Conservation (phyloP, 2,888 invertebrate species). For the Ophion ellenae region DNA sequence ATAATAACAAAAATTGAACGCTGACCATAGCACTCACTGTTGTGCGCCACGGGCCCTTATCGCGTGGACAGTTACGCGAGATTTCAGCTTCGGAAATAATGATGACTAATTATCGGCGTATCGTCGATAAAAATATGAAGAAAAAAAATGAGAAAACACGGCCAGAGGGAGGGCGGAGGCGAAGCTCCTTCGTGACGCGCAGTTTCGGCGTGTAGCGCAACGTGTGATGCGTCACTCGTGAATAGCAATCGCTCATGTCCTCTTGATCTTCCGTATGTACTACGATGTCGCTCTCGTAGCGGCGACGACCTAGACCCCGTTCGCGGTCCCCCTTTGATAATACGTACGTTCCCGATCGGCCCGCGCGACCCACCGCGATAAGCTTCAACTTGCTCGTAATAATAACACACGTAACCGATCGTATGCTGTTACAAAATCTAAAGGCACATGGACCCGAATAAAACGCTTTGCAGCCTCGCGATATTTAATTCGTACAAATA, state of each 20-base stretch:
- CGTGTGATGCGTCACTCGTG: neutral
- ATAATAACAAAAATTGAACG: neutral
- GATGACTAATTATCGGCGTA: neutral
- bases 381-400: conserved; percentile 33
- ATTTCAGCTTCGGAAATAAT: neutral
- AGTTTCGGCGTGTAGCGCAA: neutral
- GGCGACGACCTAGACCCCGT: conserved; percentile 24
- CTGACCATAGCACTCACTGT: neutral
- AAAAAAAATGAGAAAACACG: neutral
- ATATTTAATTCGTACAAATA: conserved; percentile 40
- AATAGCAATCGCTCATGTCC: conserved; percentile 11
- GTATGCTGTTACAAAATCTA: neutral
- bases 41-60: neutral
- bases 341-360: neutral
- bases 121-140: neutral
- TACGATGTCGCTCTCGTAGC: neutral
- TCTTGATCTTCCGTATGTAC: conserved; percentile 33
- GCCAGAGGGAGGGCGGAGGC: neutral
- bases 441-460: no score
- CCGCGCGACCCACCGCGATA: conserved; percentile 39
- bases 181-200: neutral
- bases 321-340: neutral
- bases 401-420: neutral
- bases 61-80: neutral
- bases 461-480: neutral